These are phyloP conservation scores for Neostethus bicornis DNA, from an alignment of 2,797 vertebrate species.

Conservation along the genomic window DNA sequence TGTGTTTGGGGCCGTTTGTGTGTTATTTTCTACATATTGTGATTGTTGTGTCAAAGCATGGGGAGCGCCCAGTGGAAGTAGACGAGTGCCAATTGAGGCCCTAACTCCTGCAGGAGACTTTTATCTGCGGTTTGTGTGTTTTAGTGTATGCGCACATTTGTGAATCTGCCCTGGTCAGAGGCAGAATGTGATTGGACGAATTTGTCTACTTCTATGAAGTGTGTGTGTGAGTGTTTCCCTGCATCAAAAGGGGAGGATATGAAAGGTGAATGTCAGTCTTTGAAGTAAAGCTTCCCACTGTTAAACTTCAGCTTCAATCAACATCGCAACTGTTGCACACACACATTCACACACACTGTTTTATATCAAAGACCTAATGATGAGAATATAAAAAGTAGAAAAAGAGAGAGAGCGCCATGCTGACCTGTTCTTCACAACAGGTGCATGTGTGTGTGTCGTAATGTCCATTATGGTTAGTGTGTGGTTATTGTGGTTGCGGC, in stretches of 20 bases:
- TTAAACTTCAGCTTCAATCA: slow-evolving; percentile 76
- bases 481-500: slow-evolving; percentile 26
- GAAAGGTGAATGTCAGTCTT: slow-evolving; percentile 76
- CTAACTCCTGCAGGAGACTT: slow-evolving; percentile 38
- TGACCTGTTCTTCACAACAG: slow-evolving; percentile 51
- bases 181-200: slow-evolving; percentile 61
- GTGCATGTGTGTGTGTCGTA: background rate
- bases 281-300: slow-evolving; percentile 76
- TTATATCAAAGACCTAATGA: slow-evolving; percentile 47
- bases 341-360: slow-evolving; percentile 29
- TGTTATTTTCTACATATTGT: slow-evolving; percentile 65
- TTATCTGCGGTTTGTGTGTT: slow-evolving; percentile 34
- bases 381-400: slow-evolving; percentile 29
- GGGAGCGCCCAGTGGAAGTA: slow-evolving; percentile 52
- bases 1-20: slow-evolving; percentile 39
- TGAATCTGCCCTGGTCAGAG: slow-evolving; percentile 41
- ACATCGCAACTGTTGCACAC: slow-evolving; percentile 45
- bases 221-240: slow-evolving; percentile 32
- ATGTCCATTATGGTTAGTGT: slow-evolving; percentile 35
- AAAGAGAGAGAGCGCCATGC: slow-evolving; percentile 2
- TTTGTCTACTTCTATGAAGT: slow-evolving; percentile 45
- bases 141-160: slow-evolving; percentile 9
- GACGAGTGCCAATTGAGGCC: slow-evolving; percentile 65
- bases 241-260: slow-evolving; percentile 67
- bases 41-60: slow-evolving; percentile 57